Evolutionary conservation across 2,888 invertebrate species (phyloP), one percentile per base, ranked within the genome.

Genomic region (Spodoptera exigua): DNA sequence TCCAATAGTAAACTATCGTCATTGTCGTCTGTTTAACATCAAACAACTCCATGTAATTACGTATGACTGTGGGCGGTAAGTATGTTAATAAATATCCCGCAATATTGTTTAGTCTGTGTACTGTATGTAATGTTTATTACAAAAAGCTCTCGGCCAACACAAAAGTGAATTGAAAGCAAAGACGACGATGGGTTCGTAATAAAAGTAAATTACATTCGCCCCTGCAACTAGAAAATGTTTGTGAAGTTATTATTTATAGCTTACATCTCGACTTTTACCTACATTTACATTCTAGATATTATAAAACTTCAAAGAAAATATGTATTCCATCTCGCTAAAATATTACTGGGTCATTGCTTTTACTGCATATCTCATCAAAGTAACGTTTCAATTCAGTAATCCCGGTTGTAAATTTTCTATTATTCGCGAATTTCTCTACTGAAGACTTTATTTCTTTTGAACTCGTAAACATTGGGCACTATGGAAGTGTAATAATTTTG

Each of bases 81-180:
- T 52, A 55, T 44, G 32, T 47, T 61, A 57, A 69, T 73, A 64
- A 64, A 61, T 68, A 51, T 14, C 61, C 17, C 37, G 51, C 21
- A 36, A 37, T 49, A 53, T 64, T 68, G 63, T 77, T 72, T 65
- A 72, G 66, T 68, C 48, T 56, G 45, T 48, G 44, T 36, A 54
- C 47, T 43, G 53, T 52, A 39, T 40, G 46, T 61, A 37, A 63
- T 59, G 49, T 66, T 65, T 70, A 72, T 67, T 54, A 34, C 49
- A 47, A 48, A 54, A 46, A 52, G 53, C 48, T 46, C 35, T 73
- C 13, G n/a, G 12, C 3, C 10, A 41, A 60, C 46, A 17, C 14
- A 16, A 40, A 43, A 52, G 37, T 36, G 37, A 48, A 47, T 62
- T 44, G 39, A 36, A 45, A 41, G 4, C 34, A 17, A n/a, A n/a